A percentile compares a stretch with the other conserved stretches of the same genome.
Conservation (phyloP, 1,140 invertebrate species). For the Pseudomyrmex concolor region DNA sequence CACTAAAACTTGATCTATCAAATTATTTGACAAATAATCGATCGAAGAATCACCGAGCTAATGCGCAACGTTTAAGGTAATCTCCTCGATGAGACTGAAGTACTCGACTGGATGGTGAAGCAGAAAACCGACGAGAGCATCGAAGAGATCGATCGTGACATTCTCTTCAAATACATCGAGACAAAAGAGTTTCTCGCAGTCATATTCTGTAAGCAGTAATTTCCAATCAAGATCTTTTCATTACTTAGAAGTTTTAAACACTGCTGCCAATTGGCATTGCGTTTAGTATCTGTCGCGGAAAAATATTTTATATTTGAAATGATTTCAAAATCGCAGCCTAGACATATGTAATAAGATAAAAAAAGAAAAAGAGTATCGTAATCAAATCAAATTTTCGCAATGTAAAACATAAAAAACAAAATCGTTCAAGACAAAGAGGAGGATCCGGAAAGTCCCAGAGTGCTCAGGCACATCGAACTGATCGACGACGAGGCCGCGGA, state of each 20-base stretch:
- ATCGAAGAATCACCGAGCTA: constrained; percentile 9
- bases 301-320: background rate
- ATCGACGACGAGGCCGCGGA: constrained; percentile 96
- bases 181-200: constrained; percentile 97
- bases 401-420: constrained; percentile 37
- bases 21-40: constrained; percentile 5
- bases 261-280: too few species aligned
- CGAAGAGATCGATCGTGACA: constrained; percentile 94
- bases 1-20: background rate
- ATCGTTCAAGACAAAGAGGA: constrained; percentile 90
- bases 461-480: constrained; percentile 93
- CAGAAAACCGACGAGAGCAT: constrained; percentile 97
- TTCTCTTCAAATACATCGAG: constrained; percentile 94
- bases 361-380: background rate
- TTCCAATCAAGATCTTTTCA: constrained; percentile 1
- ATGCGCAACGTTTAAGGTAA: constrained; percentile 88
- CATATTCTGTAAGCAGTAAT: constrained; percentile 93
- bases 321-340: background rate
- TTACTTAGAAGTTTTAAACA: too few species aligned
- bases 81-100: constrained; percentile 93
- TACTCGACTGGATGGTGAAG: constrained; percentile 95
- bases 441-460: constrained; percentile 91
- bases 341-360: background rate
- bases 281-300: background rate
- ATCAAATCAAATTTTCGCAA: background rate